phyloP scores from a whole-genome alignment of 2,113 vertebrate genomes.

The Gyps fulvus region DNA sequence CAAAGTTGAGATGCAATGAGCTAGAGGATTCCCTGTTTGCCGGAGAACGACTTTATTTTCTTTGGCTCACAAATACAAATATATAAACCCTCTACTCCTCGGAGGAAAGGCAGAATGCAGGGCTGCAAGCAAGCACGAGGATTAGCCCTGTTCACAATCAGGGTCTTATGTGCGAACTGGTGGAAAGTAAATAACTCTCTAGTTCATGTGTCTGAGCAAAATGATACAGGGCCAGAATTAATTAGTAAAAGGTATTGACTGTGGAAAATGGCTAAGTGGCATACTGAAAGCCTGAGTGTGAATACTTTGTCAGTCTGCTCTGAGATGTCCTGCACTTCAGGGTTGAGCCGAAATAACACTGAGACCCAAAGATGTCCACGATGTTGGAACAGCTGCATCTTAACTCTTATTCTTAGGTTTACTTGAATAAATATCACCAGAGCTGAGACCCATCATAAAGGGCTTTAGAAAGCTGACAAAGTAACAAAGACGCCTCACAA shows the following conservation, averaged over 20 bases:
- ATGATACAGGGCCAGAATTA: background rate
- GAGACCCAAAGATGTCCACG: constrained; percentile 32
- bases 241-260: background rate
- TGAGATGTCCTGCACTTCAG: background rate
- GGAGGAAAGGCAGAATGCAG: background rate
- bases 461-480: constrained; percentile 67
- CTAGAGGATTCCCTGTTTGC: background rate
- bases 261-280: background rate
- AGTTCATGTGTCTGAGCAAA: background rate
- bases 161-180: background rate
- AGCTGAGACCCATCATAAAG: constrained; percentile 64
- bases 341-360: background rate
- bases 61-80: background rate
- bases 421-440: constrained; percentile 65
- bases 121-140: background rate
- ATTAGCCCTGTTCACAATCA: background rate
- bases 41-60: background rate
- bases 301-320: background rate
- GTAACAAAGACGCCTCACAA: constrained; percentile 67
- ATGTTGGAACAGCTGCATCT: constrained; percentile 70
- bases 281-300: background rate
- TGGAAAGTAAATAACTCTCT: constrained; percentile 7
- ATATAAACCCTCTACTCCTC: background rate
- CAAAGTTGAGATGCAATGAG: background rate
- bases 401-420: constrained; percentile 46